Conservation (phyloP, 2,888 invertebrate genomes). For the Julus scanicus region DNA sequence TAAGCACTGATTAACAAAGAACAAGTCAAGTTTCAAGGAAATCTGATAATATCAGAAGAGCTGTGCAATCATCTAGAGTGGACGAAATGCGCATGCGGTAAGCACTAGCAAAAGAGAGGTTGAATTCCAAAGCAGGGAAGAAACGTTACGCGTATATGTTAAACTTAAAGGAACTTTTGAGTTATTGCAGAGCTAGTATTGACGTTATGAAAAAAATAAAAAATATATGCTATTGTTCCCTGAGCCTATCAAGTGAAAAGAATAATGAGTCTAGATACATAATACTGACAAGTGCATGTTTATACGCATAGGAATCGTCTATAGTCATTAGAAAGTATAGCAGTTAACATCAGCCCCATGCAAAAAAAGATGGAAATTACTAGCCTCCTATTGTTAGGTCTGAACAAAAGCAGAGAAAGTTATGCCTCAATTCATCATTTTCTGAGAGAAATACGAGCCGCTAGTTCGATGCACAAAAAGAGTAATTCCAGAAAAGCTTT, state of each 20-base stretch:
- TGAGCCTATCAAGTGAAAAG: neutral
- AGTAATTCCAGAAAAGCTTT: constrained; percentile 33
- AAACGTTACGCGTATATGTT: neutral
- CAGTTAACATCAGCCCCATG: constrained; percentile 12
- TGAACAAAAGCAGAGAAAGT: constrained; percentile 15
- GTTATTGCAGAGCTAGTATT: neutral
- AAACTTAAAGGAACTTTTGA: constrained; percentile 12
- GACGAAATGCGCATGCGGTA: neutral
- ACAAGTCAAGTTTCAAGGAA: neutral
- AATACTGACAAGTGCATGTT: constrained; percentile 33
- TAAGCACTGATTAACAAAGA: neutral
- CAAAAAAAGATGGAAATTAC: constrained; percentile 22
- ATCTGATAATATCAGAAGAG: neutral
- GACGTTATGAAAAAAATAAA: constrained; percentile 32
- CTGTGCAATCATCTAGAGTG: neutral
- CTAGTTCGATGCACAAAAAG: neutral
- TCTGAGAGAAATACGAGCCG: neutral
- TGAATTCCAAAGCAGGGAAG: neutral
- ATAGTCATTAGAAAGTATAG: constrained; percentile 14
- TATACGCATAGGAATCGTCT: constrained; percentile 1
- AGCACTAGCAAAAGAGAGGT: neutral
- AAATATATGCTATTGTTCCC: constrained; percentile 13
- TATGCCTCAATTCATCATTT: constrained; percentile 33
- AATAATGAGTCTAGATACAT: constrained; percentile 25
- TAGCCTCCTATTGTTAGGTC: neutral